Conservation (phyloP, 2,888 invertebrate species). For the Amphipoea lucens region DNA sequence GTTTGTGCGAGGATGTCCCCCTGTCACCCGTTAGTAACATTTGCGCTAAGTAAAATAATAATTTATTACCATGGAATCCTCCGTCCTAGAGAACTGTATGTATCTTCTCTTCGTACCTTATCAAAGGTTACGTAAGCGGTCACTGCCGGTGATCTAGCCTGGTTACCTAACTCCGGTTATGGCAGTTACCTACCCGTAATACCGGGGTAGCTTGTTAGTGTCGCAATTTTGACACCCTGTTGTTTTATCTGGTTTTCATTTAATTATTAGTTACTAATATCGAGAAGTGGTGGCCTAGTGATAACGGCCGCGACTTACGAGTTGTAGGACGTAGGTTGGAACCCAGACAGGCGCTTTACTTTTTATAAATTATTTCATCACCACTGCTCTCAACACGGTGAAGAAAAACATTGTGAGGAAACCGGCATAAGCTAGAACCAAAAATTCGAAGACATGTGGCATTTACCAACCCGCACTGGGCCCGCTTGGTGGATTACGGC, state of each 20-base stretch:
- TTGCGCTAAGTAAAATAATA: too few species aligned
- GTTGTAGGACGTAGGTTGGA: background rate
- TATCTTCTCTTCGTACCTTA: conserved; percentile 61
- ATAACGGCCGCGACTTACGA: background rate
- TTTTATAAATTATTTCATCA: too few species aligned
- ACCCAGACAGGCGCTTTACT: background rate
- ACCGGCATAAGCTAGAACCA: too few species aligned
- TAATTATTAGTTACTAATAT: background rate
- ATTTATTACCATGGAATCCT: background rate
- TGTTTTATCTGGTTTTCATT: background rate
- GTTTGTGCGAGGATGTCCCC: too few species aligned
- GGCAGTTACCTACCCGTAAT: conserved; percentile 44
- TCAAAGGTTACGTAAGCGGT: conserved; percentile 67
- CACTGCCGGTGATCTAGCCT: conserved; percentile 62
- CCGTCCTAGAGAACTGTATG: conserved; percentile 58
- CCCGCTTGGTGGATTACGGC: too few species aligned
- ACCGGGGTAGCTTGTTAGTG: conserved; percentile 11
- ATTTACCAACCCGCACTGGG: background rate
- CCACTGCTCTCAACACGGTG: too few species aligned
- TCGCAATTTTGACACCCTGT: background rate
- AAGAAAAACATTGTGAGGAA: too few species aligned
- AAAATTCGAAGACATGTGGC: background rate
- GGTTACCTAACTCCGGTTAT: conserved; percentile 61
- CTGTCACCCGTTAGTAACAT: too few species aligned
- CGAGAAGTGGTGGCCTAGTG: background rate